A percentile compares a stretch with the other conserved stretches of the same genome.
phyloP scores from a whole-genome alignment of 2,113 vertebrate species.

The Tachuris rubrigastra region DNA sequence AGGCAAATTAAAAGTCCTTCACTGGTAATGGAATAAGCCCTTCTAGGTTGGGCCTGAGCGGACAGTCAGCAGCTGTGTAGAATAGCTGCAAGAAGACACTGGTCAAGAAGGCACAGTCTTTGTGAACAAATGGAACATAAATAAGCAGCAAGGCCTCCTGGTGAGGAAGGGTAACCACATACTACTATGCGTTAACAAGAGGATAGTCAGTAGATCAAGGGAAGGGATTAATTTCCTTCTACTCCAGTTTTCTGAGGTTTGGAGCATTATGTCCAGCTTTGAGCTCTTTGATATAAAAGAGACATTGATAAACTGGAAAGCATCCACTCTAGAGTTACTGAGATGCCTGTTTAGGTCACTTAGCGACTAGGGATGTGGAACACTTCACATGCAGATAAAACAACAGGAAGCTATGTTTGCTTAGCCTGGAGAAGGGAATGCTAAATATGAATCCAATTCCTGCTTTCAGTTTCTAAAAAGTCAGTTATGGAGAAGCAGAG shows the following conservation, averaged over 20 bases:
- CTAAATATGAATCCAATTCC: background rate
- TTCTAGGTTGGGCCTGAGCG: background rate
- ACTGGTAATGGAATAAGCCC: background rate
- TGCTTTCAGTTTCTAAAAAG: background rate
- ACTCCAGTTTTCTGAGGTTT: background rate
- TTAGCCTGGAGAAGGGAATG: background rate
- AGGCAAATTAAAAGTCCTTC: background rate
- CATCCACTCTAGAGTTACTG: background rate
- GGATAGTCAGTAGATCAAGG: background rate
- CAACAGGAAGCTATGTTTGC: background rate
- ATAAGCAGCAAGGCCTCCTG: background rate
- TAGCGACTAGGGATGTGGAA: background rate
- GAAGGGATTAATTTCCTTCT: background rate
- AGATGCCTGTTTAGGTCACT: background rate
- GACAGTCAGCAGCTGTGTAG: background rate
- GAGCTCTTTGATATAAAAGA: background rate
- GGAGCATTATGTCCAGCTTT: background rate
- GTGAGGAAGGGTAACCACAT: background rate
- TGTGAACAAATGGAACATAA: background rate
- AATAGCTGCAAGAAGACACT: too few species aligned
- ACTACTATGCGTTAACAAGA: background rate
- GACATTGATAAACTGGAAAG: background rate
- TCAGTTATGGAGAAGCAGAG: background rate
- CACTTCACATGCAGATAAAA: background rate
- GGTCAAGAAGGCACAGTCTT: fast-evolving